These are phyloP conservation scores for Teleogryllus oceanicus DNA, from an alignment of 2,888 invertebrate genomes.

Conservation along the genomic window DNA sequence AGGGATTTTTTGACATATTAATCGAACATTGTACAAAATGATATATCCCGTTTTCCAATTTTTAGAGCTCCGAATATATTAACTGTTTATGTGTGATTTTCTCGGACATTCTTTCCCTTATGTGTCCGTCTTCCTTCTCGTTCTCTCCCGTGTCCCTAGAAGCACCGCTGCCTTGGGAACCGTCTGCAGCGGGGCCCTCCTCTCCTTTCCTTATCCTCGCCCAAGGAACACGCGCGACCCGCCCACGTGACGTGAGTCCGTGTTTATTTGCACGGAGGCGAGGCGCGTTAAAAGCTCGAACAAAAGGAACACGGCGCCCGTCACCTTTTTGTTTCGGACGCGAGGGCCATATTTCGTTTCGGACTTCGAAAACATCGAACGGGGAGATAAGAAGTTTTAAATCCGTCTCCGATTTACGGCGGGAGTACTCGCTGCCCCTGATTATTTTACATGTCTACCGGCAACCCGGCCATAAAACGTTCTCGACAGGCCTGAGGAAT, in stretches of 20 bases:
- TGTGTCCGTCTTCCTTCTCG: too few relatives aligned
- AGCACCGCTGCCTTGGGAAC: too few relatives aligned
- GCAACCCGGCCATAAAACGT: neutral
- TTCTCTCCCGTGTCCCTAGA: too few relatives aligned
- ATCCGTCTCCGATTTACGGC: neutral
- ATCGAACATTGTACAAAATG: too few relatives aligned
- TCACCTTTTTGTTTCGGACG: neutral
- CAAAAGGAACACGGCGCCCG: slow-evolving; percentile 1
- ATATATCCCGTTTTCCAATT: too few relatives aligned
- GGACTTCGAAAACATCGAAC: neutral
- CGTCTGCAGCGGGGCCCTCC: too few relatives aligned
- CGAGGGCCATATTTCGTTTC: neutral
- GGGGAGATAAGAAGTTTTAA: neutral
- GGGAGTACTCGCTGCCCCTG: neutral
- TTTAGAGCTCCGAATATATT: too few relatives aligned
- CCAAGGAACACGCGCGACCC: neutral
- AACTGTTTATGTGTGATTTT: too few relatives aligned
- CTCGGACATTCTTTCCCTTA: too few relatives aligned
- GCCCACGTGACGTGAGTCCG: neutral
- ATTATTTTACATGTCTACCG: neutral
- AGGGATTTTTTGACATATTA: too few relatives aligned
- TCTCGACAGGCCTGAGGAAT: neutral
- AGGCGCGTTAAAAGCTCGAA: slow-evolving; percentile 4
- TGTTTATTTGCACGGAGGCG: slow-evolving; percentile 6
- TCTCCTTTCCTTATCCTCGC: neutral